Conservation (phyloP, 2,888 invertebrate species). For the Helicoverpa assulta region DNA sequence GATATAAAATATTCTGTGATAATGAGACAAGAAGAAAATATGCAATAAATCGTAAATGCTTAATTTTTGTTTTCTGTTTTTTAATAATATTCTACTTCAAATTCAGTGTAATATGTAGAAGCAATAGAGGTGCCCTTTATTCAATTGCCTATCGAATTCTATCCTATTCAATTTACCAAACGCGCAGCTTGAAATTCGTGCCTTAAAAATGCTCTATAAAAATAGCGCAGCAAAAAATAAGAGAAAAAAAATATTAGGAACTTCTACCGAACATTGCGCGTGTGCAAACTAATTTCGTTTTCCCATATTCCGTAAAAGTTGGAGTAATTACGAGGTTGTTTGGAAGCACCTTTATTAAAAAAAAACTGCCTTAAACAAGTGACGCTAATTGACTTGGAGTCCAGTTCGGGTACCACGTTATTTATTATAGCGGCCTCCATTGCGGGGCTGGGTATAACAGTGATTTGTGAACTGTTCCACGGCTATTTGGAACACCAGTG, state of each 20-base stretch:
- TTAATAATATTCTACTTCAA: background rate
- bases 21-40: too few species aligned
- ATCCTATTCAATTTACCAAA: background rate
- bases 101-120: too few species aligned
- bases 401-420: constrained; percentile 63
- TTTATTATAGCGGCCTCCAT: constrained; percentile 53
- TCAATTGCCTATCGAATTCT: background rate
- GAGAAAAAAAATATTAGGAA: constrained; percentile 21
- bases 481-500: background rate
- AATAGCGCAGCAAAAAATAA: constrained; percentile 11
- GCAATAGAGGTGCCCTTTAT: background rate
- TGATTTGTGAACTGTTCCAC: constrained; percentile 20
- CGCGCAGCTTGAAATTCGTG: background rate
- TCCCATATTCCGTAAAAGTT: constrained; percentile 50
- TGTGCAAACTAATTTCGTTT: constrained; percentile 49
- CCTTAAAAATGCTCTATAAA: constrained; percentile 15
- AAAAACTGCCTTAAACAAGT: constrained; percentile 67
- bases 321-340: constrained; percentile 58
- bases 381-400: constrained; percentile 71
- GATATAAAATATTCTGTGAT: too few species aligned
- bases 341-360: constrained; percentile 59
- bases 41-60: too few species aligned
- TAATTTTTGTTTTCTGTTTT: background rate
- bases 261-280: constrained; percentile 33
- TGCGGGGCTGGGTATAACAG: constrained; percentile 8